Conservation (phyloP, 2,888 invertebrate species). For the Pherbina coryleti region DNA sequence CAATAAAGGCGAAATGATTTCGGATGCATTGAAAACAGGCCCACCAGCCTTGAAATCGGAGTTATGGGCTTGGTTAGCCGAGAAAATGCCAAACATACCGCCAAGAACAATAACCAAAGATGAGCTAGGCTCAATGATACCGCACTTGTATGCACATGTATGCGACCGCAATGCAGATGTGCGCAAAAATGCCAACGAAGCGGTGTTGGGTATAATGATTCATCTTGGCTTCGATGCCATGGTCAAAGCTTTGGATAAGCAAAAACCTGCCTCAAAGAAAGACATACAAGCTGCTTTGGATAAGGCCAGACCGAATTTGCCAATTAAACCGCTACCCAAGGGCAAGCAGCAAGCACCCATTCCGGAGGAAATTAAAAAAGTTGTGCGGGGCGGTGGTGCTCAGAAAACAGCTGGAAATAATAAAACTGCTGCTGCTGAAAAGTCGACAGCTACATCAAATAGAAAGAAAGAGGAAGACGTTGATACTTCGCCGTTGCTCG, state of each 20-base stretch:
- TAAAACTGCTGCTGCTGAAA: slow-evolving; percentile 50
- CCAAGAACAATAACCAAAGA: slow-evolving; percentile 82
- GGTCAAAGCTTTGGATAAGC: slow-evolving; percentile 68
- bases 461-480: slow-evolving; percentile 88
- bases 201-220: slow-evolving; percentile 92
- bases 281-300: slow-evolving; percentile 85
- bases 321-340: slow-evolving; percentile 81
- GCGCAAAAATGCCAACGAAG: slow-evolving; percentile 89
- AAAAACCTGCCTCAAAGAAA: slow-evolving; percentile 80
- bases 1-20: slow-evolving; percentile 78
- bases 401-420: slow-evolving; percentile 47
- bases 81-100: slow-evolving; percentile 81
- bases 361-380: slow-evolving; percentile 70
- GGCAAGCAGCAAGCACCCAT: slow-evolving; percentile 73
- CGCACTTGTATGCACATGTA: slow-evolving; percentile 82
- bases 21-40: slow-evolving; percentile 87
- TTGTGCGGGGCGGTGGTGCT: slow-evolving; percentile 60
- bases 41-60: slow-evolving; percentile 86
- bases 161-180: slow-evolving; percentile 95
- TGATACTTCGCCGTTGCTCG: slow-evolving; percentile 83
- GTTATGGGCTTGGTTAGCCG: slow-evolving; percentile 87
- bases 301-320: slow-evolving; percentile 86
- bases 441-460: slow-evolving; percentile 68
- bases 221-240: slow-evolving; percentile 81
- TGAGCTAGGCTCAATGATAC: slow-evolving; percentile 83